Evolutionary conservation across 1,140 invertebrate genomes (phyloP), one percentile per base, ranked within the genome.

Genomic region (Holotrichia oblita): DNA sequence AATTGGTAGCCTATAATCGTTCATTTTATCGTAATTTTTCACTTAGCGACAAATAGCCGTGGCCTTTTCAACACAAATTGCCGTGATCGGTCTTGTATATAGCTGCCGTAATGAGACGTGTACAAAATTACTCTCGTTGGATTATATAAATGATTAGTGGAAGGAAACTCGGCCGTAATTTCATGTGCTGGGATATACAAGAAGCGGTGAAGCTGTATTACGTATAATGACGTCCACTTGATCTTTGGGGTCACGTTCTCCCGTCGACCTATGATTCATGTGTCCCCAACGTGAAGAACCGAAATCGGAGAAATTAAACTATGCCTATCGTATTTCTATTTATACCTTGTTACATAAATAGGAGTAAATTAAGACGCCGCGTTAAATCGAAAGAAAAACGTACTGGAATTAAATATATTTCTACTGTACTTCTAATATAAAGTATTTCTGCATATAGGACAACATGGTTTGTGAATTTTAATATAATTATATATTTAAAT

Each of bases 171-270:
- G 0, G 27, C 40, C 72, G 59, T 77, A 77, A 77, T 77, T 77
- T 64, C 10, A 64, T 17, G 61, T 64, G 61, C 17, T 64, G 76
- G n/a, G 76, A 77, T 40, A 77, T 10, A 40, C 40, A 64, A 42
- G 76, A 69, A 77, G 34, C 55, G 40, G 22, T 22, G 40, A 40
- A 48, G 76, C 69, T 69, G 59, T 59, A 69, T 17, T 61, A 59
- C 59, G 55, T 77, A 22, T 77, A 77, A 77, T 77, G 76, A 77
- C 76, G 76, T 40, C 76, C 76, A 77, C 55, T 77, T 77, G 76
- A 77, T 77, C 76, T 40, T 44, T 59, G 9, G 40, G 76, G 76
- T 77, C 76, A 17, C 61, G 59, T 40, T 69, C 76, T 77, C 61
- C 61, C 61, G 76, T 40, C 59, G 76, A 77, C 76, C 76, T 24